These are phyloP conservation scores for Cylloceria caligata DNA, from an alignment of 2,888 invertebrate genomes.

Conservation along the genomic window DNA sequence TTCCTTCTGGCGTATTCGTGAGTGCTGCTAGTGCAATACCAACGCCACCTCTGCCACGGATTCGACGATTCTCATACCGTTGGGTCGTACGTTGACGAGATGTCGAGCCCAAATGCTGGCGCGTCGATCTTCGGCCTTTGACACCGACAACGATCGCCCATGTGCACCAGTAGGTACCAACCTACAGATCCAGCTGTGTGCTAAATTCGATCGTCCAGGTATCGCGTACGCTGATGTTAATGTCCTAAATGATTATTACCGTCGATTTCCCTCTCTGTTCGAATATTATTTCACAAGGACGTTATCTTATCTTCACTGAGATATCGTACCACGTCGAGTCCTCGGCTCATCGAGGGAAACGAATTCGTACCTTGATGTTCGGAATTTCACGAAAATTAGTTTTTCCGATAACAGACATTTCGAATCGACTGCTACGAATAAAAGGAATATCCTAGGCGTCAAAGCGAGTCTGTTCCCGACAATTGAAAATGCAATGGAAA, in stretches of 20 bases:
- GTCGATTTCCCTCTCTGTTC: conserved; percentile 21
- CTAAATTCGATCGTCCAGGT: background rate
- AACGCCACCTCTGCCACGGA: conserved; percentile 44
- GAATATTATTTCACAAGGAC: conserved; percentile 33
- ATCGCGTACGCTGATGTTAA: conserved; percentile 9
- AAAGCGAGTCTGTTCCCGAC: conserved; percentile 34
- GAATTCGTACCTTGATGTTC: background rate
- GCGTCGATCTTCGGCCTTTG: conserved; percentile 56
- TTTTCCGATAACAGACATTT: conserved; percentile 32
- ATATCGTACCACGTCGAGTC: too few species aligned
- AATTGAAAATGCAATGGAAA: conserved; percentile 50
- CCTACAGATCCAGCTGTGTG: conserved; percentile 6
- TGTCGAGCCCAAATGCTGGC: conserved; percentile 79
- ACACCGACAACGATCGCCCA: conserved; percentile 72
- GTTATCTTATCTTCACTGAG: conserved; percentile 6
- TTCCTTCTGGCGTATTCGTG: conserved; percentile 41
- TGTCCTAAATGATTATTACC: conserved; percentile 64
- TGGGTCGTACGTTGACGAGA: conserved; percentile 76
- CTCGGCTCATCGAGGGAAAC: too few species aligned
- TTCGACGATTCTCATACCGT: conserved; percentile 57
- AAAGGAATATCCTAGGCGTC: conserved; percentile 9
- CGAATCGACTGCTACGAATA: conserved; percentile 13
- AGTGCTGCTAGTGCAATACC: conserved; percentile 21
- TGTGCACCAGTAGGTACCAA: conserved; percentile 68
- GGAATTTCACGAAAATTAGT: conserved; percentile 39